These are phyloP conservation scores for Percopsis transmontana DNA, from an alignment of 2,113 vertebrate genomes.

Conservation along the genomic window DNA sequence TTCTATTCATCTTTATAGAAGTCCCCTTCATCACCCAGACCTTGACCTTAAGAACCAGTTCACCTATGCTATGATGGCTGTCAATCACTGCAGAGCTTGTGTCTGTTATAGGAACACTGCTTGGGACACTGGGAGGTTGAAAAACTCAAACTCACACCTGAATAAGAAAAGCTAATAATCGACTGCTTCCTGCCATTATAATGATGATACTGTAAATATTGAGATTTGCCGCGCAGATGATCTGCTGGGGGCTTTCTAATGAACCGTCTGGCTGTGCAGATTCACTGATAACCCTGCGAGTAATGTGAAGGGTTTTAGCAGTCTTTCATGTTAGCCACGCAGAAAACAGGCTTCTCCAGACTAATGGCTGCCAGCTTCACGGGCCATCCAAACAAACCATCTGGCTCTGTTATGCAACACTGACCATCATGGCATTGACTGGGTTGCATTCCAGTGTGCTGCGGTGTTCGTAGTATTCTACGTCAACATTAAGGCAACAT, in stretches of 20 bases:
- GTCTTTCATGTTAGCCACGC: conserved; percentile 54
- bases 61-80: too few species aligned
- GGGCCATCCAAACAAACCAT: conserved; percentile 66
- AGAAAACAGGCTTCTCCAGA: conserved; percentile 53
- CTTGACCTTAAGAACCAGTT: too few species aligned
- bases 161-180: too few species aligned
- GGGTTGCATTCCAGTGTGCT: conserved; percentile 27
- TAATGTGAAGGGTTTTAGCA: conserved; percentile 51
- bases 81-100: too few species aligned
- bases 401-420: conserved; percentile 67
- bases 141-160: too few species aligned
- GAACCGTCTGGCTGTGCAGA: conserved; percentile 18
- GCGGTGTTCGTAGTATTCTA: conserved; percentile 21
- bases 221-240: neutral
- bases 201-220: too few species aligned
- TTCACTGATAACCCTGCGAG: conserved; percentile 46
- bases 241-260: conserved; percentile 45
- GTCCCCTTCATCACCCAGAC: neutral
- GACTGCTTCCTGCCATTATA: too few species aligned
- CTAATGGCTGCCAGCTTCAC: conserved; percentile 49
- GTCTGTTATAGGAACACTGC: too few species aligned
- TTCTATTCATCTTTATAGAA: conserved; percentile 3
- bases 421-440: conserved; percentile 51
- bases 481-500: too few species aligned
- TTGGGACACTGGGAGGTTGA: too few species aligned